Percentiles rank a stretch among this genome's conserved stretches.
These are phyloP conservation scores for Yponomeuta sedellus DNA, from an alignment of 2,888 invertebrate species.

Conservation along the genomic window DNA sequence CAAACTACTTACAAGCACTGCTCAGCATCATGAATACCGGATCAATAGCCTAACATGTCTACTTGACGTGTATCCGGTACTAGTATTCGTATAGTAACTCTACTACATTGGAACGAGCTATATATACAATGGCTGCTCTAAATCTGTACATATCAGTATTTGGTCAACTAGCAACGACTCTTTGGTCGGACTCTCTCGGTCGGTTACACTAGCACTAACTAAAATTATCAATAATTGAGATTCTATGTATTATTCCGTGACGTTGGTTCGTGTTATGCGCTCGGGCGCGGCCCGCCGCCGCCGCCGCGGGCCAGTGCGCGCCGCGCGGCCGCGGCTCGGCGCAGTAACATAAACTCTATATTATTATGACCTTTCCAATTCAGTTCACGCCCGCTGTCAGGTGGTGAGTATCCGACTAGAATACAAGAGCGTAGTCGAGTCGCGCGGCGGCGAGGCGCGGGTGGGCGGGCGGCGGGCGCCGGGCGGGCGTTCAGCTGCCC, in stretches of 20 bases:
- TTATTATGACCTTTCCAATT: not conserved
- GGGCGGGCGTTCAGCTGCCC: conserved; percentile 54
- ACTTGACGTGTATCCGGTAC: too few species aligned
- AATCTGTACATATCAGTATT: conserved; percentile 25
- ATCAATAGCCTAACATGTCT: too few species aligned
- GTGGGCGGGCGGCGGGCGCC: conserved; percentile 8
- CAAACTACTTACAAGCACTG: too few species aligned
- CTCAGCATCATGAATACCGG: too few species aligned
- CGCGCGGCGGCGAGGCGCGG: not conserved
- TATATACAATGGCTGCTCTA: not conserved
- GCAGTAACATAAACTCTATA: not conserved
- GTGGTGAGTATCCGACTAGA: too few species aligned
- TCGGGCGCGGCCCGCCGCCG: not conserved
- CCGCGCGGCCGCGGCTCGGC: too few species aligned
- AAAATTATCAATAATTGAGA: conserved; percentile 42
- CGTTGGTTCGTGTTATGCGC: not conserved
- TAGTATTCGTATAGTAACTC: too few species aligned
- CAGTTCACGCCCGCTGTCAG: too few species aligned
- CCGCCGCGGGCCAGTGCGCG: not conserved
- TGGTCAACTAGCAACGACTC: conserved; percentile 48
- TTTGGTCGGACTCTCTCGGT: conserved; percentile 29
- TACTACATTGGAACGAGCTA: too few species aligned
- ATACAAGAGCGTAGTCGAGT: not conserved
- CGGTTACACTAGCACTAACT: conserved; percentile 26
- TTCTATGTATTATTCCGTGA: conserved; percentile 37